Evolutionary conservation across 2,888 invertebrate genomes (phyloP).

Genomic region (Galeruca laticollis): DNA sequence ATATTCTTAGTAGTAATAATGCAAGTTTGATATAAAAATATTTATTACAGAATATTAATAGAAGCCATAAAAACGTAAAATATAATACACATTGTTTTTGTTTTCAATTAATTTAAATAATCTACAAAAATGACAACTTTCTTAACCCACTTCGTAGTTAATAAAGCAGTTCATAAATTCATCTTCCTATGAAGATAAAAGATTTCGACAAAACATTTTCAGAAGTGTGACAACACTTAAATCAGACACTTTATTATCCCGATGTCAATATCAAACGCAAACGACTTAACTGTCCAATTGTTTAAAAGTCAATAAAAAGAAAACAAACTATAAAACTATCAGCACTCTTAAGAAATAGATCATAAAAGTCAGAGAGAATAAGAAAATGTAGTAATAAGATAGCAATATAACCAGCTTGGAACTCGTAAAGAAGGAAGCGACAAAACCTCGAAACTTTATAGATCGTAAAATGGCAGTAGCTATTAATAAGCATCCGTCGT

Average conservation of each 20-base stretch:
- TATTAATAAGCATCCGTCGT: constrained; percentile 72
- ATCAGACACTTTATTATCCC: constrained; percentile 17
- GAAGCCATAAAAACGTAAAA: too few relatives aligned
- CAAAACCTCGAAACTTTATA: constrained; percentile 68
- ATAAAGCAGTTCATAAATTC: too few relatives aligned
- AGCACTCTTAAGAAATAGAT: constrained; percentile 34
- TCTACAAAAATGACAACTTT: neutral
- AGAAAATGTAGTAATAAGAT: constrained; percentile 46
- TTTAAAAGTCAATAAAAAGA: constrained; percentile 38
- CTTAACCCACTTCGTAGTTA: too few relatives aligned
- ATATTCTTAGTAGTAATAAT: too few relatives aligned
- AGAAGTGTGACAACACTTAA: constrained; percentile 10
- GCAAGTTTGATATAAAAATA: too few relatives aligned
- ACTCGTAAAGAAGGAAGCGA: constrained; percentile 56
- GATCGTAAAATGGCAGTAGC: constrained; percentile 71
- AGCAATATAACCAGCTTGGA: constrained; percentile 51
- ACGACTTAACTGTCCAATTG: constrained; percentile 22
- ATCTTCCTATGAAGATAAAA: neutral
- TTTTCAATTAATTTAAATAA: neutral
- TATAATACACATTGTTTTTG: too few relatives aligned
- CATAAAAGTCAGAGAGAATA: constrained; percentile 31
- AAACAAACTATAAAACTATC: constrained; percentile 41
- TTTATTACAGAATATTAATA: too few relatives aligned
- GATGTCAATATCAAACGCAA: constrained; percentile 28
- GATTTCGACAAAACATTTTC: neutral